phyloP scores from a whole-genome alignment of 2,888 invertebrate species.

The Stenoptilia bipunctidactyla region DNA sequence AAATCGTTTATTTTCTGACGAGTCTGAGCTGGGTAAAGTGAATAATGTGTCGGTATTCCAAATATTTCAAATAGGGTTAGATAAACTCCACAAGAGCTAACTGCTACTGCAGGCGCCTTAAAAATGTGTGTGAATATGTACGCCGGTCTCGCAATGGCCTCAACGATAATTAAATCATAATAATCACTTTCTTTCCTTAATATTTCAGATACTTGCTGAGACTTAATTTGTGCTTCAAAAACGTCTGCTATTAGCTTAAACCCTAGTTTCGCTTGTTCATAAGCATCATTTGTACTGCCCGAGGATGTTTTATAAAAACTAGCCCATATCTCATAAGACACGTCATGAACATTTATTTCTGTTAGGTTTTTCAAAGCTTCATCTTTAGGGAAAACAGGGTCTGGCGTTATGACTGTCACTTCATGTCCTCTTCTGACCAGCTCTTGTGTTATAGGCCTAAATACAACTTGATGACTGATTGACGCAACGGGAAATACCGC shows the following conservation, averaged over 20 bases:
- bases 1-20: slow-evolving; percentile 19
- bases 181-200: slow-evolving; percentile 9
- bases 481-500: slow-evolving; percentile 35
- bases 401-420: slow-evolving; percentile 36
- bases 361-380: slow-evolving; percentile 29
- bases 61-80: slow-evolving; percentile 8
- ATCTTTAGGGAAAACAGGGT: slow-evolving; percentile 29
- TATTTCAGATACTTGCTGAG: slow-evolving; percentile 10
- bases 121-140: slow-evolving; percentile 18
- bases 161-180: slow-evolving; percentile 19
- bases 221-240: slow-evolving; percentile 13
- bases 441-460: slow-evolving; percentile 32
- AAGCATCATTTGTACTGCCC: not conserved
- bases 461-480: slow-evolving; percentile 47
- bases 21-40: slow-evolving; percentile 21
- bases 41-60: slow-evolving; percentile 23
- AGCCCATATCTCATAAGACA: slow-evolving; percentile 20
- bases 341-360: slow-evolving; percentile 36
- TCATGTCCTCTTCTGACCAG: slow-evolving; percentile 45
- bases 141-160: slow-evolving; percentile 16
- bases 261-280: not conserved
- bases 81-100: slow-evolving; percentile 23
- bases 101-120: slow-evolving; percentile 21
- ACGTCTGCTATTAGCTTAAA: slow-evolving; percentile 2
- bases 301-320: not conserved